Percentiles rank a stretch among this genome's conserved stretches.
phyloP scores from a whole-genome alignment of 2,888 invertebrate species.

The Kuschelorhynchus macadamiae region DNA sequence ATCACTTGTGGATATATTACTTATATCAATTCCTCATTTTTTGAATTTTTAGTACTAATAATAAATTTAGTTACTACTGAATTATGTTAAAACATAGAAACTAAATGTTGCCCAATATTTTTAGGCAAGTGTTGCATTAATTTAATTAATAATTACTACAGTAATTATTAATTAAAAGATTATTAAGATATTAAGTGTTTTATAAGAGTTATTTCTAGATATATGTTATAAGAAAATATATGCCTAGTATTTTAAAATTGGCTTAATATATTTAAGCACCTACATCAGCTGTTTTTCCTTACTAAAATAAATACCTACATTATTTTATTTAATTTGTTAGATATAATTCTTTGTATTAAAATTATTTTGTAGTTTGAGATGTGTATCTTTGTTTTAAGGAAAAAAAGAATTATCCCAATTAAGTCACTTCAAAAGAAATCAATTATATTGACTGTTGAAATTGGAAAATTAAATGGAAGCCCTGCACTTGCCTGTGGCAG shows the following conservation, averaged over 20 bases:
- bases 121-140: no score
- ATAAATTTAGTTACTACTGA: no score
- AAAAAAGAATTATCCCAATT: no score
- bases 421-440: no score
- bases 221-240: slow-evolving; percentile 9
- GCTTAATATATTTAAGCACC: slow-evolving; percentile 29
- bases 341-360: slow-evolving; percentile 17
- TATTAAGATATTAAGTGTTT: slow-evolving; percentile 38
- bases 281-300: neutral
- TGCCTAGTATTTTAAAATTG: slow-evolving; percentile 18
- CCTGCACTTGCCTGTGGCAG: no score
- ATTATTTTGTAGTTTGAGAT: slow-evolving; percentile 32
- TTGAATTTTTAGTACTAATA: slow-evolving; percentile 6
- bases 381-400: slow-evolving; percentile 13
- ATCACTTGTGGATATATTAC: no score
- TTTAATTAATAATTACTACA: neutral
- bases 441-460: no score
- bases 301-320: no score
- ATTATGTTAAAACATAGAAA: slow-evolving; percentile 1
- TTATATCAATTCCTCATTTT: neutral
- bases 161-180: slow-evolving; percentile 18
- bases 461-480: no score
- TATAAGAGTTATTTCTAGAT: slow-evolving; percentile 36
- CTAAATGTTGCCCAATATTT: slow-evolving; percentile 5
- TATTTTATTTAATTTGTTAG: no score